Evolutionary conservation across 2,888 invertebrate genomes (phyloP).

Genomic region (Nomada lathburiana): DNA sequence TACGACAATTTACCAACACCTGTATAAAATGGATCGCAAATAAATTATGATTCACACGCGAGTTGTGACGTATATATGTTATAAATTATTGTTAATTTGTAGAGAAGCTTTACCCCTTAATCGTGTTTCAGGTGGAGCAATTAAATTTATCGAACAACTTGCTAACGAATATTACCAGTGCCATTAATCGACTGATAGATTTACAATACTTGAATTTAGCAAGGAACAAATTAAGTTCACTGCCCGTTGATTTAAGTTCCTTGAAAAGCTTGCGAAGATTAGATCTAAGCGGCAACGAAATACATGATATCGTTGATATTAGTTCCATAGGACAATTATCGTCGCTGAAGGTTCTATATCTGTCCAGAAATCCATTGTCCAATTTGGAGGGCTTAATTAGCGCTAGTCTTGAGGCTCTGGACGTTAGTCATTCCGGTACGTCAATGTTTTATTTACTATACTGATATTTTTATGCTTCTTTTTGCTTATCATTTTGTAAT

Average conservation of each 20-base stretch:
- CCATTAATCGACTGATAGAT: constrained; percentile 77
- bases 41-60: background rate
- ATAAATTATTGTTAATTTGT: too few relatives aligned
- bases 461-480: too few relatives aligned
- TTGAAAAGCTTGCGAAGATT: constrained; percentile 87
- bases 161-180: constrained; percentile 86
- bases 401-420: constrained; percentile 86
- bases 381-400: constrained; percentile 87
- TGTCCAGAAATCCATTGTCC: constrained; percentile 88
- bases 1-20: background rate
- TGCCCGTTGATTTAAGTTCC: constrained; percentile 86
- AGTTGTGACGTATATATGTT: too few relatives aligned
- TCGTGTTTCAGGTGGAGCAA: constrained; percentile 86
- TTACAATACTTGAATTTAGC: constrained; percentile 86
- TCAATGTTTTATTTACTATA: background rate
- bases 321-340: constrained; percentile 74
- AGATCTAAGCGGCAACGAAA: constrained; percentile 88
- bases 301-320: constrained; percentile 85
- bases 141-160: constrained; percentile 88
- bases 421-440: constrained; percentile 87
- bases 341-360: constrained; percentile 86
- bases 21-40: background rate
- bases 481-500: too few relatives aligned
- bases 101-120: background rate
- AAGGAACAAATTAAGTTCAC: constrained; percentile 85